phyloP scores from a whole-genome alignment of 1,140 invertebrate species.

The Pogonognathellus flavescens region DNA sequence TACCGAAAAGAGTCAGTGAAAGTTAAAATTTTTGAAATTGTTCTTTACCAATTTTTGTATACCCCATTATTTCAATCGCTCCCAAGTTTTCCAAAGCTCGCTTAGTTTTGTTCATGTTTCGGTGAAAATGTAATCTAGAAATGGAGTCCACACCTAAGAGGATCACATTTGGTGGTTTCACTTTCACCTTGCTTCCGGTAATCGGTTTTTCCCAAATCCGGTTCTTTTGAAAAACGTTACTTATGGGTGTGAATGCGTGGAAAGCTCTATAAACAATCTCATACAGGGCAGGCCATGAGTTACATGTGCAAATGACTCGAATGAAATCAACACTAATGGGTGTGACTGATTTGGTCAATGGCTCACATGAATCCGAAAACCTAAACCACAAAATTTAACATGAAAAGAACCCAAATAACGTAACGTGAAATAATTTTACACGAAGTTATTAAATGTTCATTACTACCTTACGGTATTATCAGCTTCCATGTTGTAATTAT shows the following conservation, averaged over 20 bases:
- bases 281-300: neutral
- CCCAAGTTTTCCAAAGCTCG: constrained; percentile 72
- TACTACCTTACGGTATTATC: constrained; percentile 44
- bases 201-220: neutral
- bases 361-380: neutral
- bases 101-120: constrained; percentile 83
- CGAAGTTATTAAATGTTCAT: neutral
- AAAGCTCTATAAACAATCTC: constrained; percentile 53
- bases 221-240: constrained; percentile 4
- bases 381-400: constrained; percentile 7
- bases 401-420: constrained; percentile 45
- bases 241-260: constrained; percentile 41
- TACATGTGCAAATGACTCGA: constrained; percentile 6
- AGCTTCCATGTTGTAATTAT: constrained; percentile 53
- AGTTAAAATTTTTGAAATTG: neutral
- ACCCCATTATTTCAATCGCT: constrained; percentile 62
- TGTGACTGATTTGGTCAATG: neutral
- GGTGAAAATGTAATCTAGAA: constrained; percentile 85
- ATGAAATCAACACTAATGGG: neutral
- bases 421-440: neutral
- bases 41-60: constrained; percentile 62
- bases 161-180: constrained; percentile 52
- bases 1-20: too few species aligned
- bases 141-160: constrained; percentile 86
- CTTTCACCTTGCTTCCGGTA: neutral